Percentiles rank a stretch among this genome's conserved stretches.
These are phyloP conservation scores for Tenebrio molitor DNA, from an alignment of 1,140 invertebrate species.

Conservation along the genomic window DNA sequence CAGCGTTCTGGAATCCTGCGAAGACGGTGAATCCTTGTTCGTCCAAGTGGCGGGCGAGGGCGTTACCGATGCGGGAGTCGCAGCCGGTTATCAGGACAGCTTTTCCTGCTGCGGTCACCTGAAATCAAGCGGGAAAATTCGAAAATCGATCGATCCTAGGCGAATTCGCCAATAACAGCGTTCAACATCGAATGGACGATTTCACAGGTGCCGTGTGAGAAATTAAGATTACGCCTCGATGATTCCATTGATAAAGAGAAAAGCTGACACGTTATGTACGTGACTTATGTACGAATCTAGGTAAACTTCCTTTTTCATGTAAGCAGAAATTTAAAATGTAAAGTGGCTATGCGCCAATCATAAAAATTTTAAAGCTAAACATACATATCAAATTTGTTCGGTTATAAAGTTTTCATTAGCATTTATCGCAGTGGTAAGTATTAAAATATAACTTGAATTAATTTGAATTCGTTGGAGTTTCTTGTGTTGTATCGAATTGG, in stretches of 20 bases:
- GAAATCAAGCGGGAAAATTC: slow-evolving; percentile 44
- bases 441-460: slow-evolving; percentile 20
- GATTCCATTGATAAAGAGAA: too few species aligned
- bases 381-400: slow-evolving; percentile 15
- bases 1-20: slow-evolving; percentile 79
- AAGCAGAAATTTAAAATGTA: slow-evolving; percentile 18
- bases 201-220: too few species aligned
- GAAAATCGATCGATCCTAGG: too few species aligned
- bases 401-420: slow-evolving; percentile 8
- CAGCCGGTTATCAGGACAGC: slow-evolving; percentile 88
- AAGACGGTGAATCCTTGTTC: slow-evolving; percentile 87
- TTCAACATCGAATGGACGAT: too few species aligned
- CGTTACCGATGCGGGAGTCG: slow-evolving; percentile 83
- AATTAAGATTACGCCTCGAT: too few species aligned
- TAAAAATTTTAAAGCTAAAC: slow-evolving; percentile 28
- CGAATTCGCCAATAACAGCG: too few species aligned
- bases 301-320: not conserved
- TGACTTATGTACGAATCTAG: not conserved
- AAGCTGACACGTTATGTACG: not conserved
- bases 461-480: slow-evolving; percentile 29
- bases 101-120: slow-evolving; percentile 85
- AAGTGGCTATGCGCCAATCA: slow-evolving; percentile 27
- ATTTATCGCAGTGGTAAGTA: slow-evolving; percentile 10
- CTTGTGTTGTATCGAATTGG: not conserved
- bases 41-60: slow-evolving; percentile 80